phyloP scores from a whole-genome alignment of 2,113 vertebrate species.

The Phalacrocorax pelagicus region DNA sequence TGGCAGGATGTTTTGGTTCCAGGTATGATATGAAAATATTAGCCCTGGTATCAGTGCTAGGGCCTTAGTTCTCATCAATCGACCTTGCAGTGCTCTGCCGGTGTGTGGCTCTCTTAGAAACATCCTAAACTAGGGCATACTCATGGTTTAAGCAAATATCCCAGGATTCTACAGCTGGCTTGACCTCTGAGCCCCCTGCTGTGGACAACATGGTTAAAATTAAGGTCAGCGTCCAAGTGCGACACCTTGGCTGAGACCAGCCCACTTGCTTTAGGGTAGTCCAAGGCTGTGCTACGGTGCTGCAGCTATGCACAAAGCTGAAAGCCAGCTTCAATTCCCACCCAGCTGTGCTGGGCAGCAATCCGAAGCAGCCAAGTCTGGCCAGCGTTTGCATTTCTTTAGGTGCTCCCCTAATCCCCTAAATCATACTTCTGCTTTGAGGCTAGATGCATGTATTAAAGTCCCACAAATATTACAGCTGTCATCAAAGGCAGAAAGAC shows the following conservation, averaged over 20 bases:
- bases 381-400: not conserved
- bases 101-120: not conserved
- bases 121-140: not conserved
- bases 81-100: not conserved
- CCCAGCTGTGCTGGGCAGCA: accelerated
- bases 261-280: not conserved
- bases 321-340: not conserved
- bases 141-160: not conserved
- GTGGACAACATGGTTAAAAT: not conserved
- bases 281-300: not conserved
- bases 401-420: not conserved
- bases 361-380: accelerated
- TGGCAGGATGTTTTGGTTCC: not conserved
- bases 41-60: not conserved
- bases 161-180: not conserved
- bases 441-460: not conserved
- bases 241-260: not conserved
- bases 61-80: not conserved
- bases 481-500: not conserved
- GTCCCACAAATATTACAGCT: not conserved
- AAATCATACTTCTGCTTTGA: not conserved
- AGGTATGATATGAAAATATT: not conserved
- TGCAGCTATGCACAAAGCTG: not conserved
- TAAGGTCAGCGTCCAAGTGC: not conserved
- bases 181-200: not conserved